A percentile compares a stretch with the other conserved stretches of the same genome.
Evolutionary conservation across 2,888 invertebrate genomes (phyloP).

Genomic region (Horisme vitalbata): DNA sequence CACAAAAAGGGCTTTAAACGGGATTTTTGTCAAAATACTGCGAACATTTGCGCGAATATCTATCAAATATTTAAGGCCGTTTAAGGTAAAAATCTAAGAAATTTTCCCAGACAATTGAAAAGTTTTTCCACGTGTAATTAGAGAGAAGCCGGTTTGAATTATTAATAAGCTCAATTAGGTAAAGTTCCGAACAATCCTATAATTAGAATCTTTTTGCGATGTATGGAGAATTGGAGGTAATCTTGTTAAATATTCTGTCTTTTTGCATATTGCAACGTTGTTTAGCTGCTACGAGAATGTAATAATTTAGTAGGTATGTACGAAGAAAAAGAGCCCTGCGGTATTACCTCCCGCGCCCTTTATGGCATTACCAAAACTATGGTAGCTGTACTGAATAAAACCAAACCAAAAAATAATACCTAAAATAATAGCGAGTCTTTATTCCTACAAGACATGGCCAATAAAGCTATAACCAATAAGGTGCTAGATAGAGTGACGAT

Average conservation of each 20-base stretch:
- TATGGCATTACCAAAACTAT: no score
- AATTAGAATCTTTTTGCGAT: constrained; percentile 28
- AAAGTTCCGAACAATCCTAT: constrained; percentile 26
- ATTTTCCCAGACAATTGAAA: constrained; percentile 37
- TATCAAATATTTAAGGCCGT: constrained; percentile 27
- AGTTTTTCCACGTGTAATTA: constrained; percentile 33
- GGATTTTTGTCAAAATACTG: constrained; percentile 20
- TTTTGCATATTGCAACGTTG: no score
- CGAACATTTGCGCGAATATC: constrained; percentile 22
- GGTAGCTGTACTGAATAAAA: no score
- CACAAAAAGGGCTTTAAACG: constrained; percentile 10
- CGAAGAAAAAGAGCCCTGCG: no score
- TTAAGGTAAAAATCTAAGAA: constrained; percentile 38
- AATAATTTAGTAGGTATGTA: no score
- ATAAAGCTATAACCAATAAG: no score
- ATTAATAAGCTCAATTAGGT: constrained; percentile 34
- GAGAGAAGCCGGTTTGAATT: constrained; percentile 26
- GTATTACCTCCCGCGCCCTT: no score
- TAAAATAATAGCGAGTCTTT: no score
- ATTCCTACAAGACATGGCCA: no score
- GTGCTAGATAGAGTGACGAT: no score
- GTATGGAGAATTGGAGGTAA: constrained; percentile 20
- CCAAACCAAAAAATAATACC: no score
- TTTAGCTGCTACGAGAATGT: no score
- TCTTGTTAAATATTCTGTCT: constrained; percentile 14